Conservation (phyloP, 2,888 invertebrate genomes). For the Podabrus alpinus region DNA sequence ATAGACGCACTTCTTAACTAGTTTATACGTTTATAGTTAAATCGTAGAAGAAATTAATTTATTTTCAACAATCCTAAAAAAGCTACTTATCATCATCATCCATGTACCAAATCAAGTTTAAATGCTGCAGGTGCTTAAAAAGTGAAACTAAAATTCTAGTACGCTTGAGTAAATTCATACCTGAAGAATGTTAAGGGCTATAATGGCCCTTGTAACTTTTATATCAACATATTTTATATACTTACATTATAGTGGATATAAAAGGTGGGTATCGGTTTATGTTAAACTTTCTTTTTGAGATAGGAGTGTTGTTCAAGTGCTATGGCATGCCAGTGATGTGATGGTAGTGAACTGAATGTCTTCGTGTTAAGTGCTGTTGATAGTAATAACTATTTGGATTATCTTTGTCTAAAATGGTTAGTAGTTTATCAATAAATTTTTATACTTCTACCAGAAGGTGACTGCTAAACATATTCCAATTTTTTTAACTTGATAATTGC, state of each 20-base stretch:
- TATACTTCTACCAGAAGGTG: neutral
- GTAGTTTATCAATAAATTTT: conserved; percentile 1
- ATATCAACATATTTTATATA: conserved; percentile 35
- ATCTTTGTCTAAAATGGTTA: conserved; percentile 20
- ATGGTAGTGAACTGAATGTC: conserved; percentile 32
- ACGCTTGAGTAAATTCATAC: neutral
- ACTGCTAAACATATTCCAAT: too few relatives aligned
- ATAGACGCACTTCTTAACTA: neutral
- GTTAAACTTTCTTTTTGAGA: conserved; percentile 41
- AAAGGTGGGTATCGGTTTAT: conserved; percentile 37
- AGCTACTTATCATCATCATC: neutral
- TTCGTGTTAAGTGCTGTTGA: neutral
- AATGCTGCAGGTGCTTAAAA: neutral
- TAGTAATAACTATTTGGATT: conserved; percentile 10
- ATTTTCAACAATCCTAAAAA: neutral
- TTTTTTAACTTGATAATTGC: neutral
- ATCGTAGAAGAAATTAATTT: neutral
- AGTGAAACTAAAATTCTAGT: neutral
- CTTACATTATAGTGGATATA: conserved; percentile 33
- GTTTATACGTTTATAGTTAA: neutral
- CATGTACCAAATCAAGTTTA: neutral
- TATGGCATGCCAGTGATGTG: conserved; percentile 32
- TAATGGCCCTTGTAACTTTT: conserved; percentile 27
- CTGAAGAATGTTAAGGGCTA: conserved; percentile 11
- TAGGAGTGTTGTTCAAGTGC: conserved; percentile 29